Evolutionary conservation across 1,140 invertebrate species (phyloP).

Genomic region (Meloidogyne hapla): DNA sequence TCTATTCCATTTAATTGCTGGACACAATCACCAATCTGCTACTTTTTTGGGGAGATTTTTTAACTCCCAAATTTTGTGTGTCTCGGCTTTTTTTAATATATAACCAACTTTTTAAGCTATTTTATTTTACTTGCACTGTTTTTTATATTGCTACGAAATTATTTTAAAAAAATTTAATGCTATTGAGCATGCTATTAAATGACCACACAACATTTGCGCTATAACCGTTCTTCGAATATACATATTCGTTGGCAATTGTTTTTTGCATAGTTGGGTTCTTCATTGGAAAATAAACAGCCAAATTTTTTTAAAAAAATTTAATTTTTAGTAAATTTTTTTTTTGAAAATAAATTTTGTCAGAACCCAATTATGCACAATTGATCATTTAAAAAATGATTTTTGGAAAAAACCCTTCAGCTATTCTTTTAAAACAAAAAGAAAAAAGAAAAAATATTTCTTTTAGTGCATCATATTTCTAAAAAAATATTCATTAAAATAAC

Average conservation of each 20-base stretch:
- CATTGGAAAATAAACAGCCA: too few relatives aligned
- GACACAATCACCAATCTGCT: conserved; percentile 31
- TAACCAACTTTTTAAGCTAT: neutral
- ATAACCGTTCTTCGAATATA: neutral
- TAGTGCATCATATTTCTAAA: neutral
- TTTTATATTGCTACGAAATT: neutral
- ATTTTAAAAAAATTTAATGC: conserved; percentile 3
- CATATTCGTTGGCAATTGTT: neutral
- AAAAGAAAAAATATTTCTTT: neutral
- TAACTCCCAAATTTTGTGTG: conserved; percentile 12
- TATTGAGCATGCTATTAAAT: neutral
- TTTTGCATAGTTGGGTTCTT: neutral
- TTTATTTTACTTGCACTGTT: conserved; percentile 6
- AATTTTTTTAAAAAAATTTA: neutral
- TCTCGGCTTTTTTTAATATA: conserved; percentile 1
- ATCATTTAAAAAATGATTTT: neutral
- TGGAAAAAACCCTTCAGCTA: neutral
- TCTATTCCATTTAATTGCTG: conserved; percentile 4
- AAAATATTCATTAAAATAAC: neutral
- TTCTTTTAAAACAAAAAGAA: neutral
- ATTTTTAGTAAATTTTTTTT: neutral
- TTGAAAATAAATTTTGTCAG: neutral
- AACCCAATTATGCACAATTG: neutral
- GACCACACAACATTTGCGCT: neutral
- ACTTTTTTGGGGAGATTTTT: neutral